phyloP scores from a whole-genome alignment of 2,888 invertebrate species.

The Lypha dubia region DNA sequence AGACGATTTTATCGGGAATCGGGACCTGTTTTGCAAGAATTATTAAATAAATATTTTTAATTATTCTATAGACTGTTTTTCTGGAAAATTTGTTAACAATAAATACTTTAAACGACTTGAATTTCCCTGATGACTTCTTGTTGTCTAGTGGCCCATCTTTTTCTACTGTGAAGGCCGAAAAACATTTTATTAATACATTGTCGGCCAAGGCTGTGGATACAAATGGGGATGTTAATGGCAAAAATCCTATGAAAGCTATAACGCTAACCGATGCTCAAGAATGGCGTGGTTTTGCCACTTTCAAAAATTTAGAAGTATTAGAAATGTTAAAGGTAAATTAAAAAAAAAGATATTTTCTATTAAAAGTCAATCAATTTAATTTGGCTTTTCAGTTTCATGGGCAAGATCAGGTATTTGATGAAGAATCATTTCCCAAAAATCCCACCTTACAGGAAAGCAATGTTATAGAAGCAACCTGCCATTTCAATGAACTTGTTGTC shows the following conservation, averaged over 20 bases:
- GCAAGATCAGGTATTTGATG: conserved; percentile 82
- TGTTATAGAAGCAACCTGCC: conserved; percentile 82
- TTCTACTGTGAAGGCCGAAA: conserved; percentile 83
- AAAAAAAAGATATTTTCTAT: neutral
- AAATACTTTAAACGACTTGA: conserved; percentile 83
- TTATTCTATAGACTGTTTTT: conserved; percentile 81
- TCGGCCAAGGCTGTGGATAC: conserved; percentile 81
- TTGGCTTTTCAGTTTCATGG: conserved; percentile 83
- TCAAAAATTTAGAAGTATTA: conserved; percentile 84
- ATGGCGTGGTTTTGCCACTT: conserved; percentile 83
- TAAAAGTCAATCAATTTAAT: neutral
- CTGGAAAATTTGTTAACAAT: conserved; percentile 80
- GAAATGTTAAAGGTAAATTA: conserved; percentile 82
- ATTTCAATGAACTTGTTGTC: conserved; percentile 84
- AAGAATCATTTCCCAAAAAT: conserved; percentile 83
- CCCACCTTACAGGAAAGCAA: conserved; percentile 83
- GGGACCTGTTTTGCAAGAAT: no score
- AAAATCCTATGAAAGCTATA: conserved; percentile 84
- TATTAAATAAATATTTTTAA: neutral
- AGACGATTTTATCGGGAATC: no score
- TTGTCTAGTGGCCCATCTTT: conserved; percentile 78
- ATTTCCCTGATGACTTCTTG: conserved; percentile 85
- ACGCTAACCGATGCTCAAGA: conserved; percentile 83
- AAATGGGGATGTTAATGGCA: conserved; percentile 83
- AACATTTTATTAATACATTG: conserved; percentile 83